phyloP scores from a whole-genome alignment of 1,140 invertebrate species.

The Coboldia fuscipes region DNA sequence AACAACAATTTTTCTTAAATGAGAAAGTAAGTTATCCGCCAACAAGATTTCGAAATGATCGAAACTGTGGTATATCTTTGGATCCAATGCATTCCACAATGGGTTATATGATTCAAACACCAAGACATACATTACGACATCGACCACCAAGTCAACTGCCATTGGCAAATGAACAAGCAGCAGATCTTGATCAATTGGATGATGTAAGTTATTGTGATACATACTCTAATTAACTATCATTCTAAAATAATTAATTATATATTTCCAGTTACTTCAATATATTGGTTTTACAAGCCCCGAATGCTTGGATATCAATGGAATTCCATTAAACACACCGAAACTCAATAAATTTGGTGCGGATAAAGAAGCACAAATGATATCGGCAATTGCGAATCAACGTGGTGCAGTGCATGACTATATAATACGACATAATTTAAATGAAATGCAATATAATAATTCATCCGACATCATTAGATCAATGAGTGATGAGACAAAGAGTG shows the following conservation, averaged over 20 bases:
- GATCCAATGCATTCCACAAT: slow-evolving; percentile 15
- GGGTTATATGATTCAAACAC: slow-evolving; percentile 22
- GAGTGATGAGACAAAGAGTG: slow-evolving; percentile 13
- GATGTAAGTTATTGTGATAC: slow-evolving; percentile 42
- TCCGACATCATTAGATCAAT: background rate
- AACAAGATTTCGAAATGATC: background rate
- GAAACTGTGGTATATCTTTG: slow-evolving; percentile 6
- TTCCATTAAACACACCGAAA: slow-evolving; percentile 46
- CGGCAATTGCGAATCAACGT: slow-evolving; percentile 57
- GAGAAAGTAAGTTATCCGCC: background rate
- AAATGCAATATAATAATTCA: background rate
- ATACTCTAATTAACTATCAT: background rate
- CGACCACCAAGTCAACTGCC: slow-evolving; percentile 53
- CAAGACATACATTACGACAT: slow-evolving; percentile 43
- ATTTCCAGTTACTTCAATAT: slow-evolving; percentile 56
- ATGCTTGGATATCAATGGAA: slow-evolving; percentile 48
- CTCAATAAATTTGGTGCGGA: slow-evolving; percentile 40
- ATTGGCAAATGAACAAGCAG: slow-evolving; percentile 56
- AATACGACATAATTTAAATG: slow-evolving; percentile 15
- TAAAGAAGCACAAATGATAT: slow-evolving; percentile 62
- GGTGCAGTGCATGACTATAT: slow-evolving; percentile 54
- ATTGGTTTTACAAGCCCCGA: slow-evolving; percentile 84
- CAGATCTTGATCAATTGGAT: slow-evolving; percentile 80
- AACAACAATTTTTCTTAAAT: background rate
- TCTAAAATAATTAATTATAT: background rate